Evolutionary conservation across 2,888 invertebrate species (phyloP).

Genomic region (Perdita meconis): DNA sequence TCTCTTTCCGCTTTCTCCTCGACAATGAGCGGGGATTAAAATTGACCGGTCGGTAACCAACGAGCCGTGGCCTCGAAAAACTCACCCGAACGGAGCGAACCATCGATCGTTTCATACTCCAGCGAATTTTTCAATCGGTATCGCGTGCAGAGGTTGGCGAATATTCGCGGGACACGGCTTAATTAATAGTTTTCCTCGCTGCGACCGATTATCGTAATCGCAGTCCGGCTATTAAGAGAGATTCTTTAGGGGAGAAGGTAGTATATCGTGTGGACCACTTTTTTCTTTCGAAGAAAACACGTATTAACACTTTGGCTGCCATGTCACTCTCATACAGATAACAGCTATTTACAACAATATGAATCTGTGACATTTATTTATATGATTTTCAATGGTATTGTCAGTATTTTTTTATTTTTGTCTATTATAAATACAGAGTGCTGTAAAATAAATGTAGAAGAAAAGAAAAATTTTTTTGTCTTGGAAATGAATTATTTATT

Average conservation of each 20-base stretch:
- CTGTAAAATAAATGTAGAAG: too few relatives aligned
- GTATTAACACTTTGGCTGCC: too few relatives aligned
- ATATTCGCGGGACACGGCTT: constrained; percentile 7
- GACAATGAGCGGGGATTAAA: constrained; percentile 22
- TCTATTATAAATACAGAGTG: too few relatives aligned
- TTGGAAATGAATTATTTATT: too few relatives aligned
- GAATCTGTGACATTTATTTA: too few relatives aligned
- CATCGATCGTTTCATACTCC: constrained; percentile 1
- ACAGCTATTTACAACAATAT: too few relatives aligned
- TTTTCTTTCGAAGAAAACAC: too few relatives aligned
- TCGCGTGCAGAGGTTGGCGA: constrained; percentile 6
- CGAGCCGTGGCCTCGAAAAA: constrained; percentile 9
- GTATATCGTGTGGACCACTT: too few relatives aligned
- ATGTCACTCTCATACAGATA: too few relatives aligned
- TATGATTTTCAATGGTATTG: too few relatives aligned
- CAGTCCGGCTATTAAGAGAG: not conserved
- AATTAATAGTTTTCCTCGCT: constrained; percentile 34
- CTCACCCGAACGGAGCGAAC: not conserved
- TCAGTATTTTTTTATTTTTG: too few relatives aligned
- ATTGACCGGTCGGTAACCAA: constrained; percentile 5
- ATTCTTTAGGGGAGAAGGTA: not conserved
- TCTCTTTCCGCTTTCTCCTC: not conserved
- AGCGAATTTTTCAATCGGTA: not conserved
- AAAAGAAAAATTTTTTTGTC: too few relatives aligned
- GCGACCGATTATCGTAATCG: constrained; percentile 6